A percentile compares a stretch with the other conserved stretches of the same genome.
Evolutionary conservation across 2,797 vertebrate genomes (phyloP).

Genomic region (Thunnus albacares): DNA sequence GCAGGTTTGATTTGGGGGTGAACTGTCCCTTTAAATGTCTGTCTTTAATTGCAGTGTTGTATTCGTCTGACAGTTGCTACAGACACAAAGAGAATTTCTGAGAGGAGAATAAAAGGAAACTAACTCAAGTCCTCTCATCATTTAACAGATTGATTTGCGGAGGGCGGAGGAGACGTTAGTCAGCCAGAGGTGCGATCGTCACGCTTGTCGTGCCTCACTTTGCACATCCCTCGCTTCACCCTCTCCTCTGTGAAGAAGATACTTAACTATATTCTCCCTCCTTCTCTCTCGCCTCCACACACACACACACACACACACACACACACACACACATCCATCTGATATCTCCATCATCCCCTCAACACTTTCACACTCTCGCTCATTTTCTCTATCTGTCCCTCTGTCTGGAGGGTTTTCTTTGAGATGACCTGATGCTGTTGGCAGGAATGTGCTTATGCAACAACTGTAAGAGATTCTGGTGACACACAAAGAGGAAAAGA

Average conservation of each 20-base stretch:
- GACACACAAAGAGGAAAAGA: conserved; percentile 25
- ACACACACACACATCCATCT: too few relatives aligned
- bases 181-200: conserved; percentile 66
- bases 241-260: not conserved
- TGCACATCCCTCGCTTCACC: conserved; percentile 48
- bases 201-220: conserved; percentile 55
- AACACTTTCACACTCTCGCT: conserved; percentile 30
- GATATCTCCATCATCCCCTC: conserved; percentile 6
- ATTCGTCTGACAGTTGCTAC: too few relatives aligned
- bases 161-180: conserved; percentile 61
- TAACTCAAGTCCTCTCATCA: conserved; percentile 1
- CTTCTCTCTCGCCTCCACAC: conserved; percentile 8
- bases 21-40: too few relatives aligned
- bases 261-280: conserved; percentile 28
- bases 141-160: conserved; percentile 48
- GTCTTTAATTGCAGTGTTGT: too few relatives aligned
- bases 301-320: too few relatives aligned
- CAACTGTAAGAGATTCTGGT: conserved; percentile 22
- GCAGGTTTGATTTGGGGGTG: too few relatives aligned
- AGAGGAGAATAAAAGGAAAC: too few relatives aligned
- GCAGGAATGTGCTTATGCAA: conserved; percentile 44
- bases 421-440: conserved; percentile 26
- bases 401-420: conserved; percentile 42
- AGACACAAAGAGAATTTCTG: too few relatives aligned
- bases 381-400: conserved; percentile 10